These are phyloP conservation scores for Procavia capensis DNA, from an alignment of 2,113 vertebrate species.

Conservation along the genomic window DNA sequence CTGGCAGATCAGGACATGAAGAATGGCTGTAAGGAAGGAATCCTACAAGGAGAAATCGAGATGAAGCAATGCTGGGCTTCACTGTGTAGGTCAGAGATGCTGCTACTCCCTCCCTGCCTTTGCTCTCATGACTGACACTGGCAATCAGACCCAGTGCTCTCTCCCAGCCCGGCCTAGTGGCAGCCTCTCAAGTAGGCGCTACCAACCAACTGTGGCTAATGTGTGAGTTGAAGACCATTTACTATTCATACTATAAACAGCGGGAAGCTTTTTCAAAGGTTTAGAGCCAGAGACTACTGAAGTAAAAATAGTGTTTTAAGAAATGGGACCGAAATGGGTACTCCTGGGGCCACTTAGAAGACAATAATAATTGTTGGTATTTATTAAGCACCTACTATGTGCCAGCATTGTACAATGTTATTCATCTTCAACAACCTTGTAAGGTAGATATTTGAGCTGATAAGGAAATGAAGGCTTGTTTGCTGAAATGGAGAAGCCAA, in stretches of 20 bases:
- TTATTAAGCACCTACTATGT: not conserved
- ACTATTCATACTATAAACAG: not conserved
- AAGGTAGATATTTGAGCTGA: not conserved
- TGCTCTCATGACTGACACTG: not conserved
- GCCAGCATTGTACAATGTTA: not conserved
- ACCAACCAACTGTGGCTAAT: not conserved
- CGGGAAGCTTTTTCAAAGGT: constrained; percentile 1
- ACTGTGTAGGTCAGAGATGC: not conserved
- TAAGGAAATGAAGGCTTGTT: not conserved
- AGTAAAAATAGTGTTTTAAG: constrained; percentile 9
- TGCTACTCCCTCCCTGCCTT: not conserved
- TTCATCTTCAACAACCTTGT: constrained; percentile 1
- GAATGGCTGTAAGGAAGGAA: not conserved
- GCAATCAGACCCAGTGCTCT: not conserved
- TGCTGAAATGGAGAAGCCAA: not conserved
- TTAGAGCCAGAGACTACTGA: not conserved
- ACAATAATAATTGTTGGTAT: not conserved
- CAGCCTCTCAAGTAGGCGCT: not conserved
- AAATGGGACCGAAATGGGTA: not conserved
- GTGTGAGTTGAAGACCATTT: not conserved
- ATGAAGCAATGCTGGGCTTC: not conserved
- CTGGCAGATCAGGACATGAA: not conserved
- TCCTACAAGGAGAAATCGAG: not conserved
- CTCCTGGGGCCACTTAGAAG: not conserved
- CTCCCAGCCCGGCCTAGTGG: not conserved